Percentiles rank a stretch among this genome's conserved stretches.
These are phyloP conservation scores for Psittacus erithacus DNA, from an alignment of 2,113 vertebrate genomes.

Conservation along the genomic window DNA sequence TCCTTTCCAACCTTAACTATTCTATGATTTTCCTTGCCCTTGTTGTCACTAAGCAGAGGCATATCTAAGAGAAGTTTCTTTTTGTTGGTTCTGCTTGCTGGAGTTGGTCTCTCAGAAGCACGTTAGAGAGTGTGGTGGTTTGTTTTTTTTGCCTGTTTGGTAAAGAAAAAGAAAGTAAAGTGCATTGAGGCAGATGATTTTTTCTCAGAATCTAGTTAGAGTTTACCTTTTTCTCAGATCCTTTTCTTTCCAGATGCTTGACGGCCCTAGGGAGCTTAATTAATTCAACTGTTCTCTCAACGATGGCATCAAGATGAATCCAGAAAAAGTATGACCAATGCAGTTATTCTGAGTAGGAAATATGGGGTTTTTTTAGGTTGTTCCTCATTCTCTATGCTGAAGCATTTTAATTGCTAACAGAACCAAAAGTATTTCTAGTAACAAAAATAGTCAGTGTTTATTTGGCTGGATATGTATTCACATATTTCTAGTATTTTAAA, in stretches of 20 bases:
- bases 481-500: constrained; percentile 32
- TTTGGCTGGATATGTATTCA: constrained; percentile 6
- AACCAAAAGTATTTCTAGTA: constrained; percentile 23
- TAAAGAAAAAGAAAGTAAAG: not conserved
- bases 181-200: not conserved
- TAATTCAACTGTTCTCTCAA: not conserved
- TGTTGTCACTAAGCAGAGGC: not conserved
- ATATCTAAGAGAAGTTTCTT: not conserved
- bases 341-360: not conserved
- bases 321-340: not conserved
- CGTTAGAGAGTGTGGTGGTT: not conserved
- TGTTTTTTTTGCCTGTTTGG: not conserved
- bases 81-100: not conserved
- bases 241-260: not conserved
- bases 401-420: constrained; percentile 40
- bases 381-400: constrained; percentile 18
- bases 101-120: not conserved
- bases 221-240: not conserved
- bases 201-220: not conserved
- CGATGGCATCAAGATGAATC: not conserved
- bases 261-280: not conserved
- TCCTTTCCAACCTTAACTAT: not conserved
- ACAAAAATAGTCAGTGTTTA: constrained; percentile 18
- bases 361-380: not conserved
- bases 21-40: not conserved